Evolutionary conservation across 2,797 vertebrate genomes (phyloP).

Genomic region (Enteromius mattozi): DNA sequence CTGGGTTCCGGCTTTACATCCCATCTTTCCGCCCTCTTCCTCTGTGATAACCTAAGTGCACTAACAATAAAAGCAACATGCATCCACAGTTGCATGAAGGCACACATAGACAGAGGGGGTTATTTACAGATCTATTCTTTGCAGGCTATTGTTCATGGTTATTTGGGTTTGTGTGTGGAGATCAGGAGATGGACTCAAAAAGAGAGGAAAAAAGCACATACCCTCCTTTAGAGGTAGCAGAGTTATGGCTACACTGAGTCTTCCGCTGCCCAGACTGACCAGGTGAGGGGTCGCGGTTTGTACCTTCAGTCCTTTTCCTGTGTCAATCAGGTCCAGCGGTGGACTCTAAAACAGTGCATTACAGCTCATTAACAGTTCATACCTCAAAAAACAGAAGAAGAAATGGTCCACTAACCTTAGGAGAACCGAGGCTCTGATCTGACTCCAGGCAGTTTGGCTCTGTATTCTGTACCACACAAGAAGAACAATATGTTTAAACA

Average conservation of each 20-base stretch:
- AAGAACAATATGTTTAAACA: constrained; percentile 31
- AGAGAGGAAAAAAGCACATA: constrained; percentile 57
- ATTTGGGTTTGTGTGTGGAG: constrained; percentile 23
- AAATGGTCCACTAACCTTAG: constrained; percentile 66
- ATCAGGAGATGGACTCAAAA: neutral
- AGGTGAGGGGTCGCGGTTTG: constrained; percentile 80
- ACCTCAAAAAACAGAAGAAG: neutral
- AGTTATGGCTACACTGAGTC: constrained; percentile 83
- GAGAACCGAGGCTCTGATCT: constrained; percentile 71
- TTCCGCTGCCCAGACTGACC: constrained; percentile 83
- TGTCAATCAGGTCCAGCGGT: constrained; percentile 80
- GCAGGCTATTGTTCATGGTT: constrained; percentile 4
- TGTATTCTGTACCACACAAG: constrained; percentile 69
- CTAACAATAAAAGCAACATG: constrained; percentile 52
- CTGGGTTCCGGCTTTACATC: neutral
- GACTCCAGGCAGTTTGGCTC: constrained; percentile 66
- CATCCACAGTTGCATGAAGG: constrained; percentile 49
- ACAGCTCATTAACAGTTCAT: neutral
- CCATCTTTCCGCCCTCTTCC: constrained; percentile 14
- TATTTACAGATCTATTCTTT: constrained; percentile 33
- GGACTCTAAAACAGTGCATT: constrained; percentile 68
- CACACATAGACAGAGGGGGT: constrained; percentile 13
- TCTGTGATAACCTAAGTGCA: constrained; percentile 39
- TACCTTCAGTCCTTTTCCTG: constrained; percentile 81
- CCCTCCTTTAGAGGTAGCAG: constrained; percentile 83